phyloP scores from a whole-genome alignment of 2,797 vertebrate species.

The Falco naumanni region DNA sequence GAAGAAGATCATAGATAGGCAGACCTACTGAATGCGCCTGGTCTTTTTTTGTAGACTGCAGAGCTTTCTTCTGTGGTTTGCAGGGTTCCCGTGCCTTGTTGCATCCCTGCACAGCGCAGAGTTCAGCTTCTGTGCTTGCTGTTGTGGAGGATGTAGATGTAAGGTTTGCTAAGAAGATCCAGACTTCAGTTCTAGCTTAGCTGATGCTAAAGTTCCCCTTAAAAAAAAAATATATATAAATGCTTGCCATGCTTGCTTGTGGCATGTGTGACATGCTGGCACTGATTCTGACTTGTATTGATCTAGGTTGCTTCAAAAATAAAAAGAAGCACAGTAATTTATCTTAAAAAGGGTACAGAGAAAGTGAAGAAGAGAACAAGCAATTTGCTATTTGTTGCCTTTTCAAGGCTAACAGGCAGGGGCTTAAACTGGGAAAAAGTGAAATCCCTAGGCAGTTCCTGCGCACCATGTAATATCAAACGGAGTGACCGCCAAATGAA shows the following conservation, averaged over 20 bases:
- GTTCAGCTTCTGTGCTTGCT: rapidly evolving
- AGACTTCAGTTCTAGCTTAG: background rate
- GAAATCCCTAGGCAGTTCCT: background rate
- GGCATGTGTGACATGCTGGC: background rate
- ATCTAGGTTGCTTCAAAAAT: background rate
- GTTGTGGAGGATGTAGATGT: background rate
- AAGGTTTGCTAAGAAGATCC: background rate
- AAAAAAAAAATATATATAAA: too few relatives aligned
- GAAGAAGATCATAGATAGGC: slow-evolving; percentile 12
- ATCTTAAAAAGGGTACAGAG: background rate
- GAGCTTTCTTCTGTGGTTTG: background rate
- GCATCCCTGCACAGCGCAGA: background rate
- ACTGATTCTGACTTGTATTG: background rate
- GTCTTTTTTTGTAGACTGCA: background rate
- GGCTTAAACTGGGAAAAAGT: background rate
- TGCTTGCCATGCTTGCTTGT: background rate
- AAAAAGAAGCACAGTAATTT: background rate
- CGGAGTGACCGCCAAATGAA: background rate
- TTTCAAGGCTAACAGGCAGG: background rate
- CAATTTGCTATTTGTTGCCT: background rate
- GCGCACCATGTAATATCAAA: rapidly evolving
- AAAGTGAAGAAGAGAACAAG: background rate
- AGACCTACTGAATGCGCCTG: background rate
- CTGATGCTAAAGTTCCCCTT: background rate
- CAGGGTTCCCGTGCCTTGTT: background rate